Conservation (phyloP, 1,140 invertebrate genomes). For the Metaphire vulgaris region DNA sequence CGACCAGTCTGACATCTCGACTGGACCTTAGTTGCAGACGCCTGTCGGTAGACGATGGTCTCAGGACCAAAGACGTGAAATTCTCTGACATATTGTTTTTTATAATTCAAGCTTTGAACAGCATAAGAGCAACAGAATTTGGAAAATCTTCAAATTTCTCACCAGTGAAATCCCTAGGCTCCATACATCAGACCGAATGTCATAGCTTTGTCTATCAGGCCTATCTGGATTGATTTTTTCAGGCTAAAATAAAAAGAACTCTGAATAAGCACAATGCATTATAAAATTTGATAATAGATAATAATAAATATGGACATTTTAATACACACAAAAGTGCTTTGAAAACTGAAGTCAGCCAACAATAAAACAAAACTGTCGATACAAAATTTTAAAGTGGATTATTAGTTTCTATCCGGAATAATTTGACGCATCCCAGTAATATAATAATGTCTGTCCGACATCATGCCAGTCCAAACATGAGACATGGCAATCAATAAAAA, state of each 20-base stretch:
- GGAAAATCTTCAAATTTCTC: conserved; percentile 19
- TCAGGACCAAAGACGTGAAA: no score
- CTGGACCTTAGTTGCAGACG: neutral
- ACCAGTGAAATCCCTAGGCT: conserved; percentile 94
- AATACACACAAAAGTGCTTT: no score
- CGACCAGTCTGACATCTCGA: no score
- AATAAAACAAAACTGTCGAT: neutral
- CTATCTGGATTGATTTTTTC: conserved; percentile 44
- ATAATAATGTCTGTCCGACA: neutral
- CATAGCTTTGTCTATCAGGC: conserved; percentile 62
- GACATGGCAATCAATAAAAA: no score
- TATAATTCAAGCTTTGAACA: neutral
- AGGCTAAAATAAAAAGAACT: conserved; percentile 8
- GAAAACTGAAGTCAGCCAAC: no score
- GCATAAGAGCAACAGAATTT: neutral
- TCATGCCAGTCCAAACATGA: neutral
- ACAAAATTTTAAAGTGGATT: neutral
- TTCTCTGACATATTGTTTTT: neutral
- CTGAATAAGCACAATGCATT: neutral
- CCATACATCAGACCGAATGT: conserved; percentile 99
- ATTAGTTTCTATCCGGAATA: neutral
- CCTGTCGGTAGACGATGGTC: neutral
- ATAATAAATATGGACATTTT: no score
- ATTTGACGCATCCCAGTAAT: neutral
- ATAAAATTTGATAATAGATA: neutral